A percentile compares a stretch with the other conserved stretches of the same genome.
These are phyloP conservation scores for Phyllopteryx taeniolatus DNA, from an alignment of 2,113 vertebrate species.

Conservation along the genomic window DNA sequence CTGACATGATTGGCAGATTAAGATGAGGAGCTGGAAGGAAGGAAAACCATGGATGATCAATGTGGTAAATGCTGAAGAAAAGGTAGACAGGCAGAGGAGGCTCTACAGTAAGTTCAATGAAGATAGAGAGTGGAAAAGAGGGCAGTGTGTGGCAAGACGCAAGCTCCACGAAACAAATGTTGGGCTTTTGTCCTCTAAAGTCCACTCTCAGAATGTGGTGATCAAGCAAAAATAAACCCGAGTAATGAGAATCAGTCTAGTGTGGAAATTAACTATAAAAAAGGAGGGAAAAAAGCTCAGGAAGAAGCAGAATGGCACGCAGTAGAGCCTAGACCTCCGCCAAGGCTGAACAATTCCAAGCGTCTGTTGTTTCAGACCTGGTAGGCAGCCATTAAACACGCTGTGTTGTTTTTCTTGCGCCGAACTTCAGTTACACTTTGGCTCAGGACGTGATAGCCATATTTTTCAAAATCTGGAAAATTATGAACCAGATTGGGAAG, in stretches of 20 bases:
- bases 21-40: neutral
- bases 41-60: neutral
- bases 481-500: neutral
- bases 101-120: neutral
- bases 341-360: conserved; percentile 1
- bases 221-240: conserved; percentile 16
- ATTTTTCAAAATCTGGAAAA: neutral
- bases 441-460: neutral
- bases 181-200: conserved; percentile 8
- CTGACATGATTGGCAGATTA: neutral
- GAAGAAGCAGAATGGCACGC: conserved; percentile 6
- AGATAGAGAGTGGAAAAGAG: neutral
- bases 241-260: conserved; percentile 12
- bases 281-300: neutral
- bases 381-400: neutral
- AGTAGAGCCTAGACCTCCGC: conserved; percentile 6
- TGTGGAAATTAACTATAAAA: conserved; percentile 15
- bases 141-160: neutral
- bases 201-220: conserved; percentile 4
- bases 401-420: neutral
- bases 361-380: neutral
- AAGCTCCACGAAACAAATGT: neutral
- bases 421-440: neutral
- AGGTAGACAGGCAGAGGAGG: neutral
- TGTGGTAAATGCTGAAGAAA: neutral